Evolutionary conservation across 2,888 invertebrate species (phyloP), one percentile per base, ranked within the genome.

Genomic region (Autographa gamma): DNA sequence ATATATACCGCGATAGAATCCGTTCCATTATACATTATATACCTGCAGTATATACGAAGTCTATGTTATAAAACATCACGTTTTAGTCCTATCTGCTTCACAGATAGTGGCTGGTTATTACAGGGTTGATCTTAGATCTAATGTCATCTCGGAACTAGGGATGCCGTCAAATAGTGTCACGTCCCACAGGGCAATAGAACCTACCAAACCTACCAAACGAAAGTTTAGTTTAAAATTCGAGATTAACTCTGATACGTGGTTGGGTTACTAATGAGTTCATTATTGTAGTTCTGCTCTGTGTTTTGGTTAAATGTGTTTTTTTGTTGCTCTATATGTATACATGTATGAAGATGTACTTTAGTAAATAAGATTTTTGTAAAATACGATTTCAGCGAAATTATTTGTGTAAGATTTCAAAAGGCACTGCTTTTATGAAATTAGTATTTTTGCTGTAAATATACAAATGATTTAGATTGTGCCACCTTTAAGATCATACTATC

Each of bases 101-200:
- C 67, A 78, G 70, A 66, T 77, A 63, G 79, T 74, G 63, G 16
- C 48, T 60, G 69, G 60, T 66, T 71, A 71, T 69, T 74, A 71
- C n/a, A 74, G 79, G 76, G 67, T 60, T 71, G 65, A 76, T 73
- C 72, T 78, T 56, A 68, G 76, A 77, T 81, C 66, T 68, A 74
- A 78, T 74, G 68, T 79, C 71, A 61, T 19, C 61, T 18, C 18
- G 48, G 38, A 75, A 54, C 63, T 66, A 63, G 74, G 63, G 65
- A 63, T 19, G 68, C 69, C 69, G 77, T 32, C 65, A 66, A 69
- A 79, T 79, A 71, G 62, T 38, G 62, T 80, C 79, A 79, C 79
- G 79, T 79, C 32, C 61, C 41, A 79, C 71, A 58, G 52, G 68
- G 9, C 72, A 65, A 75, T 77, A 74, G 71, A 75, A 77, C 79